These are phyloP conservation scores for Plestiodon gilberti DNA, from an alignment of 2,113 vertebrate species.

Conservation along the genomic window DNA sequence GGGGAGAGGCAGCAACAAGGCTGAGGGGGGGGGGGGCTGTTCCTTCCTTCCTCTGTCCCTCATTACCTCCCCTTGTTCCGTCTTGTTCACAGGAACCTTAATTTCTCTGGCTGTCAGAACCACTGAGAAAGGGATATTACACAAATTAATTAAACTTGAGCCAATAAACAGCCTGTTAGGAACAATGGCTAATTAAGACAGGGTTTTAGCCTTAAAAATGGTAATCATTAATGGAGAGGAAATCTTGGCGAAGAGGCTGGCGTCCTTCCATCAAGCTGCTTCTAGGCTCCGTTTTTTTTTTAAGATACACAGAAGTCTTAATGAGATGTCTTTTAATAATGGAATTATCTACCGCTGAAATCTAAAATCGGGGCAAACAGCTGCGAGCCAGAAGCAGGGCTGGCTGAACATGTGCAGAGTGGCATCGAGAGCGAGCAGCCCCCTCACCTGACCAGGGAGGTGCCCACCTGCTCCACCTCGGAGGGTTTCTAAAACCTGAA, in stretches of 20 bases:
- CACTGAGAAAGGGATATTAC: slow-evolving; percentile 53
- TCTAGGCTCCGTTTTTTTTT: neutral
- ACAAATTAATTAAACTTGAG: slow-evolving; percentile 73
- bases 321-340: slow-evolving; percentile 64
- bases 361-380: slow-evolving; percentile 48
- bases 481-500: too few species aligned
- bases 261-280: neutral
- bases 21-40: fast-evolving
- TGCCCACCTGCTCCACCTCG: neutral
- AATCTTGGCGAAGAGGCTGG: slow-evolving; percentile 27
- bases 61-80: slow-evolving; percentile 42
- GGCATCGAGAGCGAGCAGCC: neutral
- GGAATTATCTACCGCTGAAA: slow-evolving; percentile 47
- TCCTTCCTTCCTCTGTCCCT: neutral
- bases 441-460: neutral
- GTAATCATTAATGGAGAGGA: slow-evolving; percentile 60
- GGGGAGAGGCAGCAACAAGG: neutral
- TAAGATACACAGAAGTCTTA: slow-evolving; percentile 58
- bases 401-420: neutral
- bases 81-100: slow-evolving; percentile 20
- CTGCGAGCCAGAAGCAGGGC: slow-evolving; percentile 15
- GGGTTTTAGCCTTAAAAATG: slow-evolving; percentile 48
- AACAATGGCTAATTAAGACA: slow-evolving; percentile 75
- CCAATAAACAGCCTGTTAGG: slow-evolving; percentile 70
- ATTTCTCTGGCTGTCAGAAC: slow-evolving; percentile 33